Evolutionary conservation across 2,797 vertebrate species (phyloP).

Genomic region (Tangara arthus): DNA sequence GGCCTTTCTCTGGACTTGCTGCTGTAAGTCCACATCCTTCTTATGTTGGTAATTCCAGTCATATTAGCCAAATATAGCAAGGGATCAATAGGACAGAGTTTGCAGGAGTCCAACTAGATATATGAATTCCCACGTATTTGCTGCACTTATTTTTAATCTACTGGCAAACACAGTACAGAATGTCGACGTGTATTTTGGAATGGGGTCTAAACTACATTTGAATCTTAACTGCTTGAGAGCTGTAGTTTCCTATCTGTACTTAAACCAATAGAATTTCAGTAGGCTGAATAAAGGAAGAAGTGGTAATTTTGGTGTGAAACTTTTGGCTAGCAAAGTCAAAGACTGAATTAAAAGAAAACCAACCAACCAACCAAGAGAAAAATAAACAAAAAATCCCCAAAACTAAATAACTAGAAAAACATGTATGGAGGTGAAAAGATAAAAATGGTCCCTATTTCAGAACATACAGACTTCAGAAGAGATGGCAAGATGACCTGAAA

Average conservation of each 20-base stretch:
- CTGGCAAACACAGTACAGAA: background rate
- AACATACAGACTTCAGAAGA: background rate
- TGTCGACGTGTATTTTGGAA: background rate
- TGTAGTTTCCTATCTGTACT: background rate
- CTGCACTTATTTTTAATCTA: rapidly evolving
- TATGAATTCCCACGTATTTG: background rate
- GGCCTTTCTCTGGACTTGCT: background rate
- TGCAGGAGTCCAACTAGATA: background rate
- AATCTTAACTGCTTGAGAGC: background rate
- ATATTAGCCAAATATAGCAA: background rate
- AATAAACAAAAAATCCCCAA: rapidly evolving
- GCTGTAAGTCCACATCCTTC: background rate
- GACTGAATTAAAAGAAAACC: background rate
- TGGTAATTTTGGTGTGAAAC: background rate
- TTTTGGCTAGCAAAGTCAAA: background rate
- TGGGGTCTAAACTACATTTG: background rate
- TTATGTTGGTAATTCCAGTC: background rate
- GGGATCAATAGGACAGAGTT: background rate
- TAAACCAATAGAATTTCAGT: background rate
- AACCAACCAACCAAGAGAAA: rapidly evolving
- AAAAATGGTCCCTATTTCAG: background rate
- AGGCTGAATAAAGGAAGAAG: background rate
- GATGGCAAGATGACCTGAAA: background rate
- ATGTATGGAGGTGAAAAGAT: background rate
- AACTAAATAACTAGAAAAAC: rapidly evolving